These are phyloP conservation scores for Balaeniceps rex DNA, from an alignment of 2,113 vertebrate species.

Conservation along the genomic window DNA sequence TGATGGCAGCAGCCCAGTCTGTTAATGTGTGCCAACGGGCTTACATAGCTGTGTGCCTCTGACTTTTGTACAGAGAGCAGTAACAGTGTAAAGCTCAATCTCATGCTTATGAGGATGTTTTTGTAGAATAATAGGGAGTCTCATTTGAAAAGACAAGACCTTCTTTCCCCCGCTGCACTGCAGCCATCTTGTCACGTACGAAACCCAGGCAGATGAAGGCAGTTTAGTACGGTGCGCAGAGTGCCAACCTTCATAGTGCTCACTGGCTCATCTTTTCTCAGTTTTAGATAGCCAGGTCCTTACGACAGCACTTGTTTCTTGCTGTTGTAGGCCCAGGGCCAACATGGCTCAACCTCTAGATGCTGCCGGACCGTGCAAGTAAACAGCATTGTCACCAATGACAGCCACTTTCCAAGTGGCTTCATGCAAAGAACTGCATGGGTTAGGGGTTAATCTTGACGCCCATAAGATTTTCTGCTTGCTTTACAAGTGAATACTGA, in stretches of 20 bases:
- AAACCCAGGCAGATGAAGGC: neutral
- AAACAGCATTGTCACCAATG: neutral
- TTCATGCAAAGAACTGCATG: neutral
- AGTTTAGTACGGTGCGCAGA: rapidly evolving
- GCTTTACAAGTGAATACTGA: neutral
- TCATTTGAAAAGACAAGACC: neutral
- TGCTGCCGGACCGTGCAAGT: neutral
- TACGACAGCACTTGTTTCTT: neutral
- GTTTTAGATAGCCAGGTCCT: neutral
- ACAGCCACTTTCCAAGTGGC: neutral
- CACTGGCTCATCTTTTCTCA: neutral
- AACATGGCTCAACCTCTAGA: neutral
- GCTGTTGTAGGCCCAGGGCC: neutral
- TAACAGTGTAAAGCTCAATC: neutral
- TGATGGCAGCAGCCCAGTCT: neutral
- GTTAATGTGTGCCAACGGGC: neutral
- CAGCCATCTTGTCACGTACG: neutral
- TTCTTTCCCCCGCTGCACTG: neutral
- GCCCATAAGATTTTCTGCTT: neutral
- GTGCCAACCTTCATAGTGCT: neutral
- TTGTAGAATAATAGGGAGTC: neutral
- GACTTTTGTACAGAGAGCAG: neutral
- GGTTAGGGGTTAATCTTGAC: neutral
- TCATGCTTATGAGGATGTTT: neutral
- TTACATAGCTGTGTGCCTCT: neutral